Conservation (phyloP, 2,797 vertebrate genomes). For the Otus scops region DNA sequence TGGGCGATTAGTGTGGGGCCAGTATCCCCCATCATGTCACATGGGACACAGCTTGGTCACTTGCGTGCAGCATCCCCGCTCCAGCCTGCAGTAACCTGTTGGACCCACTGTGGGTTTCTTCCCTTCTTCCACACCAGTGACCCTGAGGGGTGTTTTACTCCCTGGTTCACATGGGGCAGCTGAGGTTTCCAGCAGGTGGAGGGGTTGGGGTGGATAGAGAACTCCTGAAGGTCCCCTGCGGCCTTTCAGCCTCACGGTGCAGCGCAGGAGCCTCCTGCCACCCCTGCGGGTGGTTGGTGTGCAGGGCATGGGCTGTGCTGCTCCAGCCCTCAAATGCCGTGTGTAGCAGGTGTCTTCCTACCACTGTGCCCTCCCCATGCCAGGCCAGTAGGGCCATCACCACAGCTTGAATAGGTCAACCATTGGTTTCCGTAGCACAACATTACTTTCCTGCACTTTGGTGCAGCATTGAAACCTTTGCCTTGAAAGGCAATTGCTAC, state of each 20-base stretch:
- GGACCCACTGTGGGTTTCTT: not conserved
- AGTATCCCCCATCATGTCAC: not conserved
- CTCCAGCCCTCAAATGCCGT: not conserved
- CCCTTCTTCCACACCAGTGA: not conserved
- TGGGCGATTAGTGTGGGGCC: rapidly evolving
- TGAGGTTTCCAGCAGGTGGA: not conserved
- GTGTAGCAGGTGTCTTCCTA: not conserved
- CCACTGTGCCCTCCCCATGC: rapidly evolving
- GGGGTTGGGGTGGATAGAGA: not conserved
- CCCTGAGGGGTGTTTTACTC: not conserved
- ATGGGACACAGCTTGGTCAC: not conserved
- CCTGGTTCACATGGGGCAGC: not conserved
- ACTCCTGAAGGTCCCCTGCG: not conserved
- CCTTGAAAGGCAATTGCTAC: not conserved
- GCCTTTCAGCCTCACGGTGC: rapidly evolving
- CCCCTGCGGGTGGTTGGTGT: rapidly evolving
- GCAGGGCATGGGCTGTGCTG: rapidly evolving
- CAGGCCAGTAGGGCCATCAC: rapidly evolving
- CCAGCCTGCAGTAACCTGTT: not conserved
- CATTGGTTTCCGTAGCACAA: rapidly evolving
- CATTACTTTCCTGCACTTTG: not conserved
- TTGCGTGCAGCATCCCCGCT: rapidly evolving
- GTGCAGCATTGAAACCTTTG: not conserved
- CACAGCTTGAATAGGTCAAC: rapidly evolving
- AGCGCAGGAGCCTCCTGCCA: not conserved